A percentile compares a stretch with the other conserved stretches of the same genome.
These are phyloP conservation scores for Batillaria attramentaria DNA, from an alignment of 1,140 invertebrate genomes.

Conservation along the genomic window DNA sequence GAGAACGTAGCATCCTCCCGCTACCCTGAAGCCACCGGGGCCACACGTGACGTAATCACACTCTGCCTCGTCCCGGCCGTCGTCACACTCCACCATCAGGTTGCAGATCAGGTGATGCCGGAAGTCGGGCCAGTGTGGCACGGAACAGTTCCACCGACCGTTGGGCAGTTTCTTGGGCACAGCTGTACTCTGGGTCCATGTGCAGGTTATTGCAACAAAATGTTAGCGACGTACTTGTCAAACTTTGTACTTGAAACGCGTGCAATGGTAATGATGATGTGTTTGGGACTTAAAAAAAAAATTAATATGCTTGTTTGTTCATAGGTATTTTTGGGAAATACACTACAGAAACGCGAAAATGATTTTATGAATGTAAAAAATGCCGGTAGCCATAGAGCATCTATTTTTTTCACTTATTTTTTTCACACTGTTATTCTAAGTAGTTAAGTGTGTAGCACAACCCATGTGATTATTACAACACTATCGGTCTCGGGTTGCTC, in stretches of 20 bases:
- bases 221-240: not conserved
- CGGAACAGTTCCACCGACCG: conserved; percentile 1
- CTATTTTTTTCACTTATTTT: not conserved
- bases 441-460: too few relatives aligned
- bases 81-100: not conserved
- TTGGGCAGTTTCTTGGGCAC: not conserved
- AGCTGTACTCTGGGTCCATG: not conserved
- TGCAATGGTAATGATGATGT: too few relatives aligned
- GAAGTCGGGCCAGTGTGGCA: conserved; percentile 9
- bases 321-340: too few relatives aligned
- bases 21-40: not conserved
- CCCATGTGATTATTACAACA: too few relatives aligned
- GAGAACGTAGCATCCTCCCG: too few relatives aligned
- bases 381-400: not conserved
- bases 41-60: conserved; percentile 1
- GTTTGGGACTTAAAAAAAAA: too few relatives aligned
- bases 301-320: too few relatives aligned
- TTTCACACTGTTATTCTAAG: not conserved
- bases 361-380: not conserved
- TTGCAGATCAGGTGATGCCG: not conserved
- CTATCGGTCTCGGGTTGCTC: too few relatives aligned
- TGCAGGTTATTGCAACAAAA: not conserved
- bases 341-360: not conserved
- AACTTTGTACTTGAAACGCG: too few relatives aligned
- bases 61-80: not conserved